Base-by-base conservation (phyloP, 2,888 invertebrate species). In the Lepidocyrtoides sp. region DNA sequence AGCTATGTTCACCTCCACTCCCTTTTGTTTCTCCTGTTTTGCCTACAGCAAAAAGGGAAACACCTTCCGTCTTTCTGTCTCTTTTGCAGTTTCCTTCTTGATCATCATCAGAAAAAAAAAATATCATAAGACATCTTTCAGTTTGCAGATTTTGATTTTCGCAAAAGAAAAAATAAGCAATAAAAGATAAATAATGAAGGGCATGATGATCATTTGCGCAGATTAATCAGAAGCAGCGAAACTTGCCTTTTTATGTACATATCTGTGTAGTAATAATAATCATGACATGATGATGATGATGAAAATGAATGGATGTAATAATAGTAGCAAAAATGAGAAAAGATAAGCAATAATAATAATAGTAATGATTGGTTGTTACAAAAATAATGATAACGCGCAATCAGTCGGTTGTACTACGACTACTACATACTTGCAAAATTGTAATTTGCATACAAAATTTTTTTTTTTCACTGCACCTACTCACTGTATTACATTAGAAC, bases 31-130 rank as follows among this genome's bases (percentile, higher is more conserved):
- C 79, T 54, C 51, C 54, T 72, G n/a, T 32, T n/a, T 69, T 20
- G 32, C 82, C 54, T 84, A 12, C 32, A 63, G 48, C 84, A 32
- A 63, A 87, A 63, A 75, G 77, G 77, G 77, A 79, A 87, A 87
- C 77, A 87, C 77, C 86, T 79, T 77, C 72, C 57, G n/a, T 54
- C 17, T 44, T 29, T 32, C n/a, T n/a, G 2, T 66, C 20, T 57
- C 57, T n/a, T n/a, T n/a, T n/a, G n/a, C n/a, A n/a, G n/a, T n/a
- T n/a, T n/a, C n/a, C n/a, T n/a, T n/a, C n/a, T n/a, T n/a, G n/a
- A n/a, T n/a, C n/a, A n/a, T n/a, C n/a, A n/a, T n/a, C n/a, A n/a
- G n/a, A n/a, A n/a, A n/a, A n/a, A n/a, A n/a, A n/a, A n/a, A n/a
- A n/a, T n/a, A n/a, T n/a, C n/a, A n/a, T n/a, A n/a, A n/a, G n/a